Evolutionary conservation across 2,888 invertebrate species (phyloP).

Genomic region (Drosophila sordidapex): DNA sequence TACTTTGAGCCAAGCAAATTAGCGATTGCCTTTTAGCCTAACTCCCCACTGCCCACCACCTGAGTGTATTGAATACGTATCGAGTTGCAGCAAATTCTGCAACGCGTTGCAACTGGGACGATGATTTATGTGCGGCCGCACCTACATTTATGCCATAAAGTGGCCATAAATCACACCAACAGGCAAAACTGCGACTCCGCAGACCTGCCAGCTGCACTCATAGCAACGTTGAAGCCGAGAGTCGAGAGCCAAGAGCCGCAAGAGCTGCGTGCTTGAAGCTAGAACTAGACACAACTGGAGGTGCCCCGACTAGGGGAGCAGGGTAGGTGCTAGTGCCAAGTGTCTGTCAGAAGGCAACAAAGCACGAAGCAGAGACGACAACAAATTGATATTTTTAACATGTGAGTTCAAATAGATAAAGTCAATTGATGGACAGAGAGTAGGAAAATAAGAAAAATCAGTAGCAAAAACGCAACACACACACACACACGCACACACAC

Average conservation of each 20-base stretch:
- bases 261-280: constrained; percentile 7
- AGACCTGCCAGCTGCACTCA: constrained; percentile 38
- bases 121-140: constrained; percentile 77
- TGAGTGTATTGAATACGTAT: constrained; percentile 37
- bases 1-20: constrained; percentile 20
- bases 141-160: constrained; percentile 78
- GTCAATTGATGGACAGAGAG: constrained; percentile 77
- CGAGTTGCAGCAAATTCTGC: constrained; percentile 49
- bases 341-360: constrained; percentile 46
- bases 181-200: constrained; percentile 66
- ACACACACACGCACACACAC: background rate
- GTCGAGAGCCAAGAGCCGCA: constrained; percentile 10
- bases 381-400: constrained; percentile 79
- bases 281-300: constrained; percentile 10
- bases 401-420: constrained; percentile 79
- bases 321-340: constrained; percentile 35
- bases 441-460: constrained; percentile 75
- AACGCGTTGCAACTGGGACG: constrained; percentile 67
- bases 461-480: constrained; percentile 52
- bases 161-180: constrained; percentile 76
- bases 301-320: background rate
- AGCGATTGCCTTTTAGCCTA: constrained; percentile 23
- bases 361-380: constrained; percentile 67
- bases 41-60: background rate
- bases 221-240: constrained; percentile 31